phyloP scores from a whole-genome alignment of 2,113 vertebrate species.

The Sebastes fasciatus region DNA sequence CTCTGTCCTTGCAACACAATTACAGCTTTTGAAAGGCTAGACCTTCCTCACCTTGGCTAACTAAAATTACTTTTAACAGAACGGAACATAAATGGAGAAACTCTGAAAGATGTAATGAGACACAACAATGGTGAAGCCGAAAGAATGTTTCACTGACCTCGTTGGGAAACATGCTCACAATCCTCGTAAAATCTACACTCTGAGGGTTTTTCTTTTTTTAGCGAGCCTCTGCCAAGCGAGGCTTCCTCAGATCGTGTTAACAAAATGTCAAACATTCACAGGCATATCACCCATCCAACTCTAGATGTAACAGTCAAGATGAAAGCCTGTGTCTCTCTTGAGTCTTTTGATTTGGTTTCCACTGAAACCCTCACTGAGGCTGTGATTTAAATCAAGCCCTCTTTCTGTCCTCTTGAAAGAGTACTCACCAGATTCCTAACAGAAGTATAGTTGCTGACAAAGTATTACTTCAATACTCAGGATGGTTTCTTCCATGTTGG shows the following conservation, averaged over 20 bases:
- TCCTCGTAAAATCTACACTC: conserved; percentile 28
- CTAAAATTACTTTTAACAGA: background rate
- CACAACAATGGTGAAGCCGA: background rate
- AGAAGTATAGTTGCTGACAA: background rate
- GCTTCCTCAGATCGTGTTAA: conserved; percentile 62
- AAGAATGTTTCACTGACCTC: conserved; percentile 26
- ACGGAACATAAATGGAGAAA: background rate
- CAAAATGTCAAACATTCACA: conserved; percentile 67
- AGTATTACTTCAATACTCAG: background rate
- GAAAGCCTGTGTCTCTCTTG: conserved; percentile 51
- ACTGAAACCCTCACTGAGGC: conserved; percentile 38
- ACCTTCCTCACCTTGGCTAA: background rate
- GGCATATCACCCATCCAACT: conserved; percentile 56
- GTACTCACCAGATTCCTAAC: conserved; percentile 9
- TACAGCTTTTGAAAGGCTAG: conserved; percentile 9
- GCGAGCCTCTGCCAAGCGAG: conserved; percentile 46
- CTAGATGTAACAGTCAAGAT: conserved; percentile 60
- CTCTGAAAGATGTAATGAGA: conserved; percentile 6
- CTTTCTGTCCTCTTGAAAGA: conserved; percentile 21
- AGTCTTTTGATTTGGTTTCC: conserved; percentile 54
- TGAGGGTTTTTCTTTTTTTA: conserved; percentile 2
- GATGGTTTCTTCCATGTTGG: background rate
- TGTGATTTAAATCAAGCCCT: conserved; percentile 49
- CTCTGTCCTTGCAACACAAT: background rate
- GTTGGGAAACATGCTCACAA: conserved; percentile 40